A percentile compares a stretch with the other conserved stretches of the same genome.
These are phyloP conservation scores for Gallinago stenura DNA, from an alignment of 2,797 vertebrate species.

Conservation along the genomic window DNA sequence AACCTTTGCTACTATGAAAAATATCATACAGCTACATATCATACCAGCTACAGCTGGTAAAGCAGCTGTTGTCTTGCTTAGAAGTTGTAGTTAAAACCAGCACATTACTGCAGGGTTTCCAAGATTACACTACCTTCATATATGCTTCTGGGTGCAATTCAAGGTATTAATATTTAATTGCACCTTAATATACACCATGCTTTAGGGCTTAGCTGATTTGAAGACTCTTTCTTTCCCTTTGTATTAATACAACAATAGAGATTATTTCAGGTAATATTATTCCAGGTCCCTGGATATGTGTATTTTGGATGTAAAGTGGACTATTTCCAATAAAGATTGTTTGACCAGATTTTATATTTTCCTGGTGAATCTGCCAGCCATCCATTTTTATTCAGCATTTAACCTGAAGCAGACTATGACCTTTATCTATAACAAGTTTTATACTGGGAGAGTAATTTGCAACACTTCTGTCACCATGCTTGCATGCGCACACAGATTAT, in stretches of 20 bases:
- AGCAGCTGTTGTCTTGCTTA: not conserved
- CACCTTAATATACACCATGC: not conserved
- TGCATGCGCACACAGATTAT: not conserved
- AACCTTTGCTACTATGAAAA: not conserved
- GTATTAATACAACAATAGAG: not conserved
- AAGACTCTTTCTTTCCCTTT: not conserved
- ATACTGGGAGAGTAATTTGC: not conserved
- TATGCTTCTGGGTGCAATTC: not conserved
- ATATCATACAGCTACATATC: not conserved
- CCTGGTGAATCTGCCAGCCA: not conserved
- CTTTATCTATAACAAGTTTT: not conserved
- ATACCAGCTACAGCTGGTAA: not conserved
- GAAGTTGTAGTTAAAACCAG: not conserved
- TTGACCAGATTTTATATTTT: not conserved
- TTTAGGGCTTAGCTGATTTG: not conserved
- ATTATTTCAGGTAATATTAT: not conserved
- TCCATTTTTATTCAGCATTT: not conserved
- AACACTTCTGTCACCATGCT: not conserved
- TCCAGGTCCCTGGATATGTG: not conserved
- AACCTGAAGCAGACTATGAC: not conserved
- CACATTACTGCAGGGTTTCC: not conserved
- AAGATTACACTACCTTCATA: not conserved
- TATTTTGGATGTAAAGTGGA: not conserved
- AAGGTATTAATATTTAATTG: not conserved
- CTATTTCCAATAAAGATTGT: not conserved